Base-by-base conservation (phyloP, 1,140 invertebrate genomes). In the Solenopsis fugax region DNA sequence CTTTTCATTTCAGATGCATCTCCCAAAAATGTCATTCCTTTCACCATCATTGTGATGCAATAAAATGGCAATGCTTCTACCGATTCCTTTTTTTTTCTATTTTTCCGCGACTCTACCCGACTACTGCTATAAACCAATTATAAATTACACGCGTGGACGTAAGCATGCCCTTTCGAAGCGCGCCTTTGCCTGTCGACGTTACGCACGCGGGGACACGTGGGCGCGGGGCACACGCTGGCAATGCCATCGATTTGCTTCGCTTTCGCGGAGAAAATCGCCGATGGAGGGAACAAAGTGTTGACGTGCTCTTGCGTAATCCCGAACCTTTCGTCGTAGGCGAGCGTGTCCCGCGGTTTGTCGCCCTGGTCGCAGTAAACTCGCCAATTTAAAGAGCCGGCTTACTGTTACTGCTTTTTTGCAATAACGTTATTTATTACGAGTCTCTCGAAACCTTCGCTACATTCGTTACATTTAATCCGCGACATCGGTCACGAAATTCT, bases 221-320 rank as follows among this genome's bases (percentile, higher is more conserved):
- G 87, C 81, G 87, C 48, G 67, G 72, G 88, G 88, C 72, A 67
- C 72, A 67, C 58, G 87, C 75, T 54, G 80, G 45, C 80, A 75
- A 62, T 73, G 69, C 45, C 67, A 60, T 84, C 80, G 80, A 84
- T 84, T 84, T 75, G 80, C 18, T 50, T 84, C 80, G 80, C 80
- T 84, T 84, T 84, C 80, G 54, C 80, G 80, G 21, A 82, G 80
- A 84, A 75, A 84, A 75, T 84, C 29, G 29, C 54, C 12, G 41
- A 82, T 72, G 54, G 50, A 24, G 18, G 37, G 54, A 84, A 84
- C 80, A 75, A 73, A 75, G 80, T 84, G 69, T 72, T 84, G 80
- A 84, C 80, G 80, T 60, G 67, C 54, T 60, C 69, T 84, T 84
- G 29, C 80, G 69, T 50, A 84, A 84, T 50, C 7, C n/a, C 48